phyloP scores from a whole-genome alignment of 2,888 invertebrate species.

The Clunio marinus region DNA sequence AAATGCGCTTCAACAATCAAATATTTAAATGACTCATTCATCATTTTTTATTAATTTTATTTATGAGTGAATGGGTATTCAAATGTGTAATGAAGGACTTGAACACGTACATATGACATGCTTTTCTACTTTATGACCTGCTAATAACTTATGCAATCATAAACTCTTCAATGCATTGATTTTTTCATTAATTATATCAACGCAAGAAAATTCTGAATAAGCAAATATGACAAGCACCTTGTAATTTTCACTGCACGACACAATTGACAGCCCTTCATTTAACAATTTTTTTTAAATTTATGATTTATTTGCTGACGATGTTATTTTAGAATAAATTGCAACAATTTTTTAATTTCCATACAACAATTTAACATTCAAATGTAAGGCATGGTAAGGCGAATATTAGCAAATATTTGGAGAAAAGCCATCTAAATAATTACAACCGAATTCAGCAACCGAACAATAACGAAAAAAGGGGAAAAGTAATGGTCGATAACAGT shows the following conservation, averaged over 20 bases:
- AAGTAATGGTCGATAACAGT: constrained; percentile 11
- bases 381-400: too few relatives aligned
- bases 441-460: too few relatives aligned
- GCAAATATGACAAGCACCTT: not conserved
- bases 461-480: too few relatives aligned
- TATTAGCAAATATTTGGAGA: not conserved
- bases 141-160: constrained; percentile 33
- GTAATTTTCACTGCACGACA: not conserved
- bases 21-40: not conserved
- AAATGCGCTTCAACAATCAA: not conserved
- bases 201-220: not conserved
- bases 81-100: constrained; percentile 14
- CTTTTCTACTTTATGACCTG: constrained; percentile 29
- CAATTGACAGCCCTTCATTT: not conserved
- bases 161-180: not conserved
- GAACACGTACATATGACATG: constrained; percentile 28
- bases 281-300: too few relatives aligned
- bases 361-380: too few relatives aligned
- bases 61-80: not conserved
- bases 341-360: too few relatives aligned
- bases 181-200: not conserved
- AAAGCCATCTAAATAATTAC: too few relatives aligned
- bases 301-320: too few relatives aligned
- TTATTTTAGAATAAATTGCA: too few relatives aligned
- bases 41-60: not conserved